A percentile compares a stretch with the other conserved stretches of the same genome.
Conservation (phyloP, 2,797 vertebrate species). For the Melanitta fusca region DNA sequence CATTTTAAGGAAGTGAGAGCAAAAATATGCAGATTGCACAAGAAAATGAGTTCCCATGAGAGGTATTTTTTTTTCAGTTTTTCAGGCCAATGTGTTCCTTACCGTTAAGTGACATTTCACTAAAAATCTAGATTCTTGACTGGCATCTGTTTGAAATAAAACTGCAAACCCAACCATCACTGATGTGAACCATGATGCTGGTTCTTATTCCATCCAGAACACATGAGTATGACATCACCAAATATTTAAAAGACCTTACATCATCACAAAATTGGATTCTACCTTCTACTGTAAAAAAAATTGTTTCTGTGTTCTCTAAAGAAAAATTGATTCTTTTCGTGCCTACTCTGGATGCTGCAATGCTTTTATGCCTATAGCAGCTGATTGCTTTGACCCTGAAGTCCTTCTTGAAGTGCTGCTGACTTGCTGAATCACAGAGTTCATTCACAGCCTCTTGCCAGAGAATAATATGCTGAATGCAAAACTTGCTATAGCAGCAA, state of each 20-base stretch:
- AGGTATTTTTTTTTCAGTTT: background rate
- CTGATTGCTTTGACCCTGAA: conserved; percentile 64
- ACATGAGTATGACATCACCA: background rate
- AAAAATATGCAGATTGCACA: background rate
- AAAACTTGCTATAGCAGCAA: conserved; percentile 9
- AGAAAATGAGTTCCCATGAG: background rate
- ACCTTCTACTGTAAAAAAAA: conserved; percentile 17
- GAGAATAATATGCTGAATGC: background rate
- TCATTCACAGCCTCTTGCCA: conserved; percentile 34
- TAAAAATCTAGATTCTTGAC: background rate
- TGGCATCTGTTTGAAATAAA: background rate
- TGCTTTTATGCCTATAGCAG: conserved; percentile 41
- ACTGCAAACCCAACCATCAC: background rate
- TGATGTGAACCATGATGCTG: background rate
- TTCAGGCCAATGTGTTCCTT: background rate
- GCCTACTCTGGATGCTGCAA: conserved; percentile 34
- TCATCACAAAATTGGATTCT: conserved; percentile 23
- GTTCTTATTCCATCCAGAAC: background rate
- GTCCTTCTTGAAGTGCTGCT: conserved; percentile 44
- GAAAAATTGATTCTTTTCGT: conserved; percentile 41
- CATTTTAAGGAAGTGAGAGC: background rate
- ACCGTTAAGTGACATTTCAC: background rate
- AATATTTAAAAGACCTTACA: conserved; percentile 9
- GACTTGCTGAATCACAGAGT: conserved; percentile 45
- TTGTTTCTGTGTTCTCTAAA: conserved; percentile 32